phyloP scores from a whole-genome alignment of 2,113 vertebrate genomes.

The Urocolius indicus region DNA sequence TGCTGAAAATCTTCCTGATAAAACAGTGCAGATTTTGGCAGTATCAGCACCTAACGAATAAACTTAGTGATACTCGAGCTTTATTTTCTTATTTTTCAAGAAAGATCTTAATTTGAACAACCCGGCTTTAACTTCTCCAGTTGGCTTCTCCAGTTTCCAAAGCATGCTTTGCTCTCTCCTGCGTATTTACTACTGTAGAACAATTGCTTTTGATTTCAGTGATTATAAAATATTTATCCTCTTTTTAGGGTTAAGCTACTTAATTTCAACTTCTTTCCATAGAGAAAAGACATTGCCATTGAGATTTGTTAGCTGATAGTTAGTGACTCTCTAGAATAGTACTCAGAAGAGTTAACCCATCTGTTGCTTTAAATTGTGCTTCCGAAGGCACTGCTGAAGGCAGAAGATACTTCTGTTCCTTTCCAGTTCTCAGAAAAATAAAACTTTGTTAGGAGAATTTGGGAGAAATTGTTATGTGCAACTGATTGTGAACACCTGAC shows the following conservation, averaged over 20 bases:
- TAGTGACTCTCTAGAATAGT: neutral
- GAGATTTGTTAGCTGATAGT: neutral
- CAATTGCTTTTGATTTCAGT: neutral
- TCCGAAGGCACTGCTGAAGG: neutral
- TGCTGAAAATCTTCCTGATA: neutral
- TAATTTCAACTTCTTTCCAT: neutral
- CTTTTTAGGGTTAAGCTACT: neutral
- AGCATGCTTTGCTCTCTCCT: neutral
- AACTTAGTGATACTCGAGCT: neutral
- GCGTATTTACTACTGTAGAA: neutral
- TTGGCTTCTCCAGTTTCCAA: neutral
- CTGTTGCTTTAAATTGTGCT: neutral
- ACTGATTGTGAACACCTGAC: neutral
- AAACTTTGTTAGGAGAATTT: neutral
- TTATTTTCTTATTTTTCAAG: neutral
- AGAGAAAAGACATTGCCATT: neutral
- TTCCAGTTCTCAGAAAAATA: neutral
- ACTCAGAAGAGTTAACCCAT: neutral
- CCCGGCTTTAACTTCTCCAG: neutral
- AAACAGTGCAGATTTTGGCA: neutral
- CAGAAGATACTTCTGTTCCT: neutral
- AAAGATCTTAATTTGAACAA: neutral
- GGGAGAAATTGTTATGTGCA: neutral
- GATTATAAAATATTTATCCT: neutral
- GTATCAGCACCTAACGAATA: neutral